These are phyloP conservation scores for Myrmecobius fasciatus DNA, from an alignment of 2,113 vertebrate genomes.

Conservation along the genomic window DNA sequence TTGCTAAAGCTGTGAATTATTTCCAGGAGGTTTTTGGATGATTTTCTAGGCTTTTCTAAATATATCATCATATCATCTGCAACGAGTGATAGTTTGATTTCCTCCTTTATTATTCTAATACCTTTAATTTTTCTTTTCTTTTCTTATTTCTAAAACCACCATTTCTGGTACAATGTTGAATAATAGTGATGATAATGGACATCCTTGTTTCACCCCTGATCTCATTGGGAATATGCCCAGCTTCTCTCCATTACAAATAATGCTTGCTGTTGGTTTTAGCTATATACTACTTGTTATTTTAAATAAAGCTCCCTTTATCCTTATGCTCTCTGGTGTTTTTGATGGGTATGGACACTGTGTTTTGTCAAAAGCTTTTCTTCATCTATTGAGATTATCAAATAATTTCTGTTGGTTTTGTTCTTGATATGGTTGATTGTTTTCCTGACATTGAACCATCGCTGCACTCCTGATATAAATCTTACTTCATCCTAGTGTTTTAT, in stretches of 20 bases:
- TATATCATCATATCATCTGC: background rate
- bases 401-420: too few species aligned
- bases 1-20: background rate
- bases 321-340: too few species aligned
- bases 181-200: background rate
- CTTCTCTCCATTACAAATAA: background rate
- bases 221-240: background rate
- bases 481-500: too few species aligned
- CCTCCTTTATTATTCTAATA: background rate
- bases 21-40: background rate
- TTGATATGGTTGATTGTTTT: too few species aligned
- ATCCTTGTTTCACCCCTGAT: background rate
- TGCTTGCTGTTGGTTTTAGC: background rate
- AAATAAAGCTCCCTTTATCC: too few species aligned
- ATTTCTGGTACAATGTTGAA: background rate
- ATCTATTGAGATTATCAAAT: too few species aligned
- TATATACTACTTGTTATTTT: background rate
- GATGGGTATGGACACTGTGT: too few species aligned
- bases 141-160: background rate
- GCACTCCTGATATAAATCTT: too few species aligned
- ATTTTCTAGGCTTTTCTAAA: background rate
- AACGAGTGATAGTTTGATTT: background rate
- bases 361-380: too few species aligned
- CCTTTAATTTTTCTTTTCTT: background rate
- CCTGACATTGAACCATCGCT: too few species aligned